Conservation (phyloP, 2,888 invertebrate genomes). For the Acleris emargana region DNA sequence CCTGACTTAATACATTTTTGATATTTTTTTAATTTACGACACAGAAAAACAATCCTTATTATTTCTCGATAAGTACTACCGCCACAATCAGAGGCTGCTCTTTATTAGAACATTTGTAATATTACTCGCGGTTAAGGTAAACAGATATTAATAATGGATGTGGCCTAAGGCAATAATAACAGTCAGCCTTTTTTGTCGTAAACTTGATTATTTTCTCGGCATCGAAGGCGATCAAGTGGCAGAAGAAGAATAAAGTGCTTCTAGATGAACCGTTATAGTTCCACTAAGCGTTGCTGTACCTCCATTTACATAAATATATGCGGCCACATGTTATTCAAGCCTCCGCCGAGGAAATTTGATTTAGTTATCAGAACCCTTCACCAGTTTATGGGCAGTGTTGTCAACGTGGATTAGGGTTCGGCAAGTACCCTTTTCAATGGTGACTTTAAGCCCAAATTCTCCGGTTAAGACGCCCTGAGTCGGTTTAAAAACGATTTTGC, state of each 20-base stretch:
- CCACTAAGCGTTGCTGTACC: constrained; percentile 23
- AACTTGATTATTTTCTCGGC: constrained; percentile 27
- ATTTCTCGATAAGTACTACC: neutral
- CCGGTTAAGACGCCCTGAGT: constrained; percentile 24
- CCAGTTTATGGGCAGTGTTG: constrained; percentile 49
- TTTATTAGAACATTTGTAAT: constrained; percentile 2
- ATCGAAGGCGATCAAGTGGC: constrained; percentile 16
- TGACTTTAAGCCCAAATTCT: constrained; percentile 39
- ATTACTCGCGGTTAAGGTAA: constrained; percentile 8
- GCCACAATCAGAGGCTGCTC: constrained; percentile 1
- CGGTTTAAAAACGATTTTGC: constrained; percentile 16
- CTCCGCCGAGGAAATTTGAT: constrained; percentile 47
- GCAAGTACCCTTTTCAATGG: constrained; percentile 43
- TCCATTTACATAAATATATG: constrained; percentile 37
- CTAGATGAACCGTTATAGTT: constrained; percentile 23
- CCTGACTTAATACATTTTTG: too few relatives aligned
- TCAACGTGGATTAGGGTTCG: constrained; percentile 48
- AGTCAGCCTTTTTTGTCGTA: constrained; percentile 8
- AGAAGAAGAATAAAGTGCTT: constrained; percentile 27
- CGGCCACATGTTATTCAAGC: constrained; percentile 36
- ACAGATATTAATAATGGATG: constrained; percentile 30
- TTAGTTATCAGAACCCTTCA: constrained; percentile 47
- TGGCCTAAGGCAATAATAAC: constrained; percentile 18
- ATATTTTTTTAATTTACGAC: too few relatives aligned
- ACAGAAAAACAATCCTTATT: neutral